Evolutionary conservation across 2,113 vertebrate species (phyloP), one percentile per base, ranked within the genome.

Genomic region (Tragelaphus scriptus): DNA sequence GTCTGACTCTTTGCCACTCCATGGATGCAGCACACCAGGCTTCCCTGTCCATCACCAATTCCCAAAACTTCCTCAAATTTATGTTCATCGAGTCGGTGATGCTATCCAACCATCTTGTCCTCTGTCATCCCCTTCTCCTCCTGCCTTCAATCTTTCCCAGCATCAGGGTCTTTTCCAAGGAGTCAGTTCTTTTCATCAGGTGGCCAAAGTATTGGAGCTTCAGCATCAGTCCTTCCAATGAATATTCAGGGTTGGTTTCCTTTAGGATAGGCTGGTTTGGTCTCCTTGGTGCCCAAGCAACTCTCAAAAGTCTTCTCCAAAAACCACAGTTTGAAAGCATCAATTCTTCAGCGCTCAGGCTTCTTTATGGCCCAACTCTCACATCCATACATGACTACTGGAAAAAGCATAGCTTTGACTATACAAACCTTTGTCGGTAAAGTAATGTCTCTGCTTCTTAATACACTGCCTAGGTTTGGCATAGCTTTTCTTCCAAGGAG

Each of bases 331-430:
- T 71, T 71, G n/a, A 71, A 36, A 36, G n/a, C 4, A 71, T 36
- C n/a, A 71, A 0, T 36, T 71, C 65, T 71, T 71, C 19, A n/a
- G 65, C 0, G 0, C 17, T 71, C 65, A 71, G 17, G 17, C 65
- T 71, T 71, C n/a, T 36, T 36, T 68, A 36, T 68, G 65, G 65
- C 11, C 65, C 17, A 68, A n/a, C 32, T 68, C 17, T 68, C 32
- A 68, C 32, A 68, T 68, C n/a, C 32, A 68, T 68, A 19, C 65
- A 36, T 68, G 65, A 68, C 17, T 36, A 36, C 17, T 36, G 65
- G 17, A 36, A 68, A 68, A 68, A 68, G 17, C 32, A 68, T 68
- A 68, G 65, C 65, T 68, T 36, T 36, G 65, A 68, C 65, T 36
- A 10, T 11, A 68, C 32, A 36, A 36, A 68, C 32, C 17, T 68